Percentiles rank a stretch among this genome's conserved stretches.
Evolutionary conservation across 2,113 vertebrate species (phyloP).

Genomic region (Pterophyllum scalare): DNA sequence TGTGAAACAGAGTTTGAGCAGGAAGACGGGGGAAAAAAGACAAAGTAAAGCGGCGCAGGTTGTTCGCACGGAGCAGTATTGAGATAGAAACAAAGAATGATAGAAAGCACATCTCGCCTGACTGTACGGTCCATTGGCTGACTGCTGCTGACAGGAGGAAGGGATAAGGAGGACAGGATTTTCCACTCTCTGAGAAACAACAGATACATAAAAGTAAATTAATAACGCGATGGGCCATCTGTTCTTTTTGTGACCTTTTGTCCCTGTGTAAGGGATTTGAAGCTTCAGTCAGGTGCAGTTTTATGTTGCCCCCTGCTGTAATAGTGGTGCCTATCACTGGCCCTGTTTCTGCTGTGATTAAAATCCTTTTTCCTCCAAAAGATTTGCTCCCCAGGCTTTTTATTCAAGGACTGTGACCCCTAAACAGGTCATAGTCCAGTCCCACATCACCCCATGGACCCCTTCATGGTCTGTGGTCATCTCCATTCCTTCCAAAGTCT

Average conservation of each 20-base stretch:
- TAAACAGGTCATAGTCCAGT: conserved; percentile 5
- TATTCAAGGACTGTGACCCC: conserved; percentile 3
- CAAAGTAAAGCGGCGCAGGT: neutral
- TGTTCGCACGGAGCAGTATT: neutral
- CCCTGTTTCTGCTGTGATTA: neutral
- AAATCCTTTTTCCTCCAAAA: neutral
- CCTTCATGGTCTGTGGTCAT: neutral
- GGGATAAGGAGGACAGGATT: conserved; percentile 35
- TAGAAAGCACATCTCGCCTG: neutral
- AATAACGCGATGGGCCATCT: conserved; percentile 33
- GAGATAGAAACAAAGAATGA: conserved; percentile 20
- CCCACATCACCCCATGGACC: neutral
- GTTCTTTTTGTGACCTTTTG: conserved; percentile 37
- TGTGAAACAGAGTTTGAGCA: neutral
- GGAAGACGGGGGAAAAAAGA: neutral
- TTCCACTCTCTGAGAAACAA: conserved; percentile 57
- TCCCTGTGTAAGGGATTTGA: neutral
- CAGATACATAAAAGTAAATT: conserved; percentile 53
- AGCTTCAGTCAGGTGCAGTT: conserved; percentile 12
- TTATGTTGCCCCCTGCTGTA: conserved; percentile 39
- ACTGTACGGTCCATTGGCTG: conserved; percentile 14
- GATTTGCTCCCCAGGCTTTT: conserved; percentile 5
- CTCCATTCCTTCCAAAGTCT: neutral
- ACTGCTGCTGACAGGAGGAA: conserved; percentile 46
- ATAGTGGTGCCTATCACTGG: neutral